Percentiles rank a stretch among this genome's conserved stretches.
Conservation (phyloP, 2,113 vertebrate species). For the Myotis brandtii region DNA sequence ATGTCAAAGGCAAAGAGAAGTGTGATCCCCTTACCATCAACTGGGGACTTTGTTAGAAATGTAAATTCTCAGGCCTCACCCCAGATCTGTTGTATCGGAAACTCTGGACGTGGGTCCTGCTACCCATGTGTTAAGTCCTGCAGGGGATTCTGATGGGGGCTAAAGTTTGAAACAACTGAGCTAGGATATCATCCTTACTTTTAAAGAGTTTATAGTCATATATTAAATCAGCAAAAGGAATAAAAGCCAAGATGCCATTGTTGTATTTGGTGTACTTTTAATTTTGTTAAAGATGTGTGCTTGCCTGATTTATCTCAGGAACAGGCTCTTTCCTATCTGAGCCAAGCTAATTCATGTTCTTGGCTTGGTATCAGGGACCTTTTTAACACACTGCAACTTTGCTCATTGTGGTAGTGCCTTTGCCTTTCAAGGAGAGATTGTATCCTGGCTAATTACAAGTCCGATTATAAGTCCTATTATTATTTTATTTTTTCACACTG, state of each 20-base stretch:
- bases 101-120: not conserved
- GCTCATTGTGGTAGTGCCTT: slow-evolving; percentile 37
- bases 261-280: slow-evolving; percentile 16
- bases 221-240: not conserved
- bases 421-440: slow-evolving; percentile 33
- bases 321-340: slow-evolving; percentile 37
- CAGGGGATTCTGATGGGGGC: not conserved
- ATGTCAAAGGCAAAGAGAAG: not conserved
- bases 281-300: slow-evolving; percentile 46
- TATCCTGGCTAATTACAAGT: slow-evolving; percentile 47
- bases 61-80: not conserved
- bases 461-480: not conserved
- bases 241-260: not conserved
- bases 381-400: slow-evolving; percentile 45
- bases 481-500: not conserved
- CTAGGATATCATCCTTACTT: not conserved
- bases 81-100: not conserved
- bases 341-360: slow-evolving; percentile 56
- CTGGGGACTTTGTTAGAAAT: not conserved
- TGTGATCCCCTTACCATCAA: not conserved
- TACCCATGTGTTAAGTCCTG: not conserved
- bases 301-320: slow-evolving; percentile 42
- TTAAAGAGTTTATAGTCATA: not conserved
- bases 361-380: slow-evolving; percentile 19
- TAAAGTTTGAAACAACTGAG: not conserved